Evolutionary conservation across 2,113 vertebrate species (phyloP), one percentile per base, ranked within the genome.

Genomic region (Lampris incognitus): DNA sequence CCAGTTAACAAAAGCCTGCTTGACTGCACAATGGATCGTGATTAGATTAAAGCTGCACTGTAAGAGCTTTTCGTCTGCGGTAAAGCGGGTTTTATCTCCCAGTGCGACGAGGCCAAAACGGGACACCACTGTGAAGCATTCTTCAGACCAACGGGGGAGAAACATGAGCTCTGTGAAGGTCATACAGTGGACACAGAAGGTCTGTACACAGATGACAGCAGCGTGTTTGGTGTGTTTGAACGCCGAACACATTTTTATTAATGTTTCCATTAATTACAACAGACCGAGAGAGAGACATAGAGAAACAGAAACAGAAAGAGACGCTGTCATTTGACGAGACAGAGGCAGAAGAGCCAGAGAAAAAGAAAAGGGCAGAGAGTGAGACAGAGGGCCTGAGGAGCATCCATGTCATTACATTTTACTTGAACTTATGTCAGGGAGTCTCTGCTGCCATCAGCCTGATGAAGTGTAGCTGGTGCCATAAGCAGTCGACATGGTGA

Each of bases 31-130:
- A 89, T 87, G 84, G 87, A 88, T 89, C 69, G 70, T 85, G 90
- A 92, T 93, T 91, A 88, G 91, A 91, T 91, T 92, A 91, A 88
- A 89, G 84, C 87, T 67, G 65, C 74, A 85, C 82, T 88, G 86
- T 90, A 87, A 88, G 87, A 91, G 89, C 85, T 90, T 92, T 87
- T 89, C 66, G 78, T 90, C 85, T 83, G 82, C 69, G 84, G 86
- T 88, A 79, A 89, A 88, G 79, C 58, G 44, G 68, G 85, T 82
- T 90, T 91, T 88, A 88, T 89, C 88, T 89, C 86, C 1, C 51
- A 82, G 72, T 86, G 84, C 67, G 75, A 83, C 85, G 48, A 13
- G 74, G 73, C 85, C 79, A 88, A 87, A 90, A 74, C 13, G 13
- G 84, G 79, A 78, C 85, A 78, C 49, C 13, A 60, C 78, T 79